phyloP scores from a whole-genome alignment of 2,888 invertebrate genomes.

The Odontocerum albicorne region DNA sequence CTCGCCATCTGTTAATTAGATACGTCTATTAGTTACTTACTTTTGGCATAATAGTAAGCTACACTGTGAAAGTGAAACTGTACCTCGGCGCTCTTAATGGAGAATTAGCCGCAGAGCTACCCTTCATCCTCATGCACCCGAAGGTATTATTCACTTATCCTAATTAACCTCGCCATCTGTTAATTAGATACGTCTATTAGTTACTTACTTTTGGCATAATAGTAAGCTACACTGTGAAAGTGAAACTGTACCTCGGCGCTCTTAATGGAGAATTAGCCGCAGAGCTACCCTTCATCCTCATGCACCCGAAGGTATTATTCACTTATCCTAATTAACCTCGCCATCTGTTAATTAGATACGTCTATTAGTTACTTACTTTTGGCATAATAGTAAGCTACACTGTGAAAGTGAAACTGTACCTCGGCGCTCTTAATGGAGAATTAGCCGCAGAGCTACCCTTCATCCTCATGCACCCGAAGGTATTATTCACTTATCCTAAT shows the following conservation, averaged over 20 bases:
- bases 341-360: no score
- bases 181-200: no score
- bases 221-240: conserved; percentile 93
- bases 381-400: conserved; percentile 96
- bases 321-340: no score
- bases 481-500: no score
- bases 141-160: conserved; percentile 68
- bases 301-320: conserved; percentile 79
- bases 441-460: conserved; percentile 89
- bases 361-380: no score
- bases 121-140: conserved; percentile 90
- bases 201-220: conserved; percentile 95
- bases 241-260: conserved; percentile 90
- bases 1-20: no score
- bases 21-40: no score
- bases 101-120: conserved; percentile 87
- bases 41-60: conserved; percentile 94
- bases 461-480: conserved; percentile 89
- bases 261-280: conserved; percentile 90
- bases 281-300: conserved; percentile 87
- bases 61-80: conserved; percentile 92
- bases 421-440: conserved; percentile 92
- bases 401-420: conserved; percentile 90
- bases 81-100: conserved; percentile 92
- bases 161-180: no score